Conservation (phyloP, 2,113 vertebrate species). For the Nerophis ophidion region DNA sequence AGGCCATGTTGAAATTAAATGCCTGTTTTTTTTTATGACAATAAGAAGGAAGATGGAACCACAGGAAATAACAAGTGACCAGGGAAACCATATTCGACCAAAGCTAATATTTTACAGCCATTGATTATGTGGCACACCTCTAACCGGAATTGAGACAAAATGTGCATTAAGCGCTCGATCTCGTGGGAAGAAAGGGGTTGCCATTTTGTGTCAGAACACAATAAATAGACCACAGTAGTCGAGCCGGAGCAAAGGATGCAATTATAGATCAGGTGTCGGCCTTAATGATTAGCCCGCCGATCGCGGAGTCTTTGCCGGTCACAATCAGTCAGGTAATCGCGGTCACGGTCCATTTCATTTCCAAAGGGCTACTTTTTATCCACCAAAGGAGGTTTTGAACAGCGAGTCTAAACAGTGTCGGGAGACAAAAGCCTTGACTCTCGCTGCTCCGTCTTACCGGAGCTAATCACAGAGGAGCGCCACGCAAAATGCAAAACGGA, state of each 20-base stretch:
- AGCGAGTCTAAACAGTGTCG: constrained; percentile 39
- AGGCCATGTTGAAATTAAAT: too few species aligned
- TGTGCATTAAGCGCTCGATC: constrained; percentile 10
- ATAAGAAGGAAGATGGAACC: neutral
- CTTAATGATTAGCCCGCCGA: constrained; percentile 53
- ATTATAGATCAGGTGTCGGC: constrained; percentile 54
- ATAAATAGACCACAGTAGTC: constrained; percentile 46
- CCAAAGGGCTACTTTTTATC: constrained; percentile 38
- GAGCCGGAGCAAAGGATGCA: constrained; percentile 30
- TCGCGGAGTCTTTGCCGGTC: constrained; percentile 47
- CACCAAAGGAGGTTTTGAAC: constrained; percentile 50
- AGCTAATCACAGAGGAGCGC: constrained; percentile 42
- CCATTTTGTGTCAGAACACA: constrained; percentile 27
- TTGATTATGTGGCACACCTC: constrained; percentile 16
- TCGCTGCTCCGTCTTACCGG: constrained; percentile 31
- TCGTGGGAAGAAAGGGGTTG: constrained; percentile 5
- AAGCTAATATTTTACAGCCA: constrained; percentile 29
- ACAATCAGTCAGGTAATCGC: constrained; percentile 57
- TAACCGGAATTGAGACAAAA: constrained; percentile 31
- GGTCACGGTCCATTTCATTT: constrained; percentile 61
- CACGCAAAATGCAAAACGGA: constrained; percentile 8
- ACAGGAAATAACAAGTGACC: neutral
- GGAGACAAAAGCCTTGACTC: constrained; percentile 47
- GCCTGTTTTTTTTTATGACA: too few species aligned
- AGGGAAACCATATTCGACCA: constrained; percentile 1